Evolutionary conservation across 1,140 invertebrate genomes (phyloP).

Genomic region (Cyclina sinensis): DNA sequence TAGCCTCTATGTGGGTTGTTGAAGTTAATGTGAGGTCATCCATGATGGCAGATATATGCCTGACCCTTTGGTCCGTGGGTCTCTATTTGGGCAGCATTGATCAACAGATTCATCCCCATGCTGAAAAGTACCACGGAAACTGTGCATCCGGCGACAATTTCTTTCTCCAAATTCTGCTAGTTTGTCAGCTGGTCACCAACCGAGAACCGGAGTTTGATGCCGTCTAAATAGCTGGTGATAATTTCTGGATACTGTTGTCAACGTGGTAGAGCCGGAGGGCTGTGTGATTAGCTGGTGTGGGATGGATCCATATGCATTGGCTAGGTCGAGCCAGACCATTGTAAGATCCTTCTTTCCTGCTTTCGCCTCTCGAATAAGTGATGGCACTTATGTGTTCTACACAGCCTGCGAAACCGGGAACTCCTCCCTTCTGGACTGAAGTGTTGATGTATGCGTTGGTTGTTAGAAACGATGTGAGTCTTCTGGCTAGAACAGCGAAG

Average conservation of each 20-base stretch:
- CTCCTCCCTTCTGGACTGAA: slow-evolving; percentile 50
- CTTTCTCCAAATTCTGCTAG: no score
- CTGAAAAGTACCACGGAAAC: slow-evolving; percentile 48
- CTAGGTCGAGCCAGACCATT: slow-evolving; percentile 71
- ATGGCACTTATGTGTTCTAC: slow-evolving; percentile 50
- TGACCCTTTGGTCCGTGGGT: slow-evolving; percentile 17
- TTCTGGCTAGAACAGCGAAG: slow-evolving; percentile 46
- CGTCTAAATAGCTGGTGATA: slow-evolving; percentile 49
- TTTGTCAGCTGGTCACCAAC: no score
- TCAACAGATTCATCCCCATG: slow-evolving; percentile 53
- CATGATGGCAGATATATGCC: slow-evolving; percentile 48
- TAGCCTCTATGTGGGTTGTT: no score
- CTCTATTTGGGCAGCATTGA: slow-evolving; percentile 23
- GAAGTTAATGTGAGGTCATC: slow-evolving; percentile 47
- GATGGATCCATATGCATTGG: slow-evolving; percentile 69
- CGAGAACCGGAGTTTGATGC: no score
- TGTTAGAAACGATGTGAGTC: slow-evolving; percentile 37
- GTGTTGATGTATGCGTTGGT: slow-evolving; percentile 42
- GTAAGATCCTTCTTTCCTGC: slow-evolving; percentile 41
- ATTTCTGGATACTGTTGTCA: slow-evolving; percentile 42
- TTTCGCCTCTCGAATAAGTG: slow-evolving; percentile 52
- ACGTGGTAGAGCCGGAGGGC: slow-evolving; percentile 59
- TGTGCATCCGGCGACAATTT: slow-evolving; percentile 61
- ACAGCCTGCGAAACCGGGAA: slow-evolving; percentile 44
- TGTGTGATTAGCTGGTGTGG: slow-evolving; percentile 61